Base-by-base conservation (phyloP, 1,140 invertebrate species). In the Tigriopus japonicus region DNA sequence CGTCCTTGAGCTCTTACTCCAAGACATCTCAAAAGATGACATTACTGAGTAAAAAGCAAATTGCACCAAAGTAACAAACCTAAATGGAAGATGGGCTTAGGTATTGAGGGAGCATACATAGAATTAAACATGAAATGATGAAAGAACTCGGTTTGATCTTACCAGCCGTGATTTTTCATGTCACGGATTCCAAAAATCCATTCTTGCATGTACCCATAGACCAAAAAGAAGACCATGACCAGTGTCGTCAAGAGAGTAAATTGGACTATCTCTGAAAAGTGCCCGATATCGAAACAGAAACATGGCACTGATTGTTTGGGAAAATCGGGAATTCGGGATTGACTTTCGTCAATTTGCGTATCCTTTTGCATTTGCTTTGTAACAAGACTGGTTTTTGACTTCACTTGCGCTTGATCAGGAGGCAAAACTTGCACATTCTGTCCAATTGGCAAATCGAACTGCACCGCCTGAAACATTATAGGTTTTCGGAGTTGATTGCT, bases 41-140 rank as follows among this genome's bases (percentile, higher is more conserved):
- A 54, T 21, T 3, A 54, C 64, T 53, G 75, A 74, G 19, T 49
- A 58, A 60, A 59, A 60, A 59, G 35, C 6, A 15, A 60, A 53
- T 56, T 60, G 35, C 9, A 53, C n/a, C 14, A 60, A 19, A n/a
- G 24, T 60, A 6, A 58, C 45, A 49, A 17, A 17, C n/a, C 21
- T 49, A 12, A 6, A 12, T 10, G 6, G 45, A 17, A 49, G n/a
- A 49, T n/a, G n/a, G n/a, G n/a, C n/a, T n/a, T n/a, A n/a, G n/a
- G n/a, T 49, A 15, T 49, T 17, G 21, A 49, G 10, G 12, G 10
- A 49, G 3, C 2, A 21, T 49, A 3, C 21, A 21, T 6, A 10
- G n/a, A 21, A 17, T 49, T 21, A 3, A 17, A 3, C 45, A 49
- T 43, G 42, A n/a, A n/a, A n/a, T n/a, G n/a, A n/a, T n/a, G n/a